phyloP scores from a whole-genome alignment of 1,140 invertebrate species.

The Camponotus floridanus region DNA sequence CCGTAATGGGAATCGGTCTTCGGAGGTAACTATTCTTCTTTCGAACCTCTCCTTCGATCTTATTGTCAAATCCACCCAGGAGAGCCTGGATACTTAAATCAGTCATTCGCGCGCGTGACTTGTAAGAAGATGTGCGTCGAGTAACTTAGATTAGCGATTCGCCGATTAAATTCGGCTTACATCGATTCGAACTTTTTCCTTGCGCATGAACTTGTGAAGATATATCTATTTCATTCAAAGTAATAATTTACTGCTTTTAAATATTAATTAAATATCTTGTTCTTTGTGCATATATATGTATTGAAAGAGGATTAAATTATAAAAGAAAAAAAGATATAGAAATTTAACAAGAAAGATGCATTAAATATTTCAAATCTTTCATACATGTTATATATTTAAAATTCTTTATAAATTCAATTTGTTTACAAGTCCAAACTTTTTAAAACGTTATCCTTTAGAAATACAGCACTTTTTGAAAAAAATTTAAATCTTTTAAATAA shows the following conservation, averaged over 20 bases:
- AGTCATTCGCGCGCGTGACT: constrained; percentile 71
- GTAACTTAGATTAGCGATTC: constrained; percentile 56
- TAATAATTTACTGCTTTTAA: neutral
- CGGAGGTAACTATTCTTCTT: constrained; percentile 74
- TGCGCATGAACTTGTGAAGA: neutral
- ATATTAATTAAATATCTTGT: constrained; percentile 10
- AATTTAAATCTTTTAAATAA: too few species aligned
- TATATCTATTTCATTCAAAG: neutral
- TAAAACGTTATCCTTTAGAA: too few species aligned
- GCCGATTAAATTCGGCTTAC: constrained; percentile 45
- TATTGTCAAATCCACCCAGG: constrained; percentile 74
- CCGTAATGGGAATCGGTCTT: constrained; percentile 78
- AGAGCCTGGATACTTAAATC: constrained; percentile 72
- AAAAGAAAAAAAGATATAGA: neutral
- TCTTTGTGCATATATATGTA: too few species aligned
- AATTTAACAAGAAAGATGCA: neutral
- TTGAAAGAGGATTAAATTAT: constrained; percentile 1
- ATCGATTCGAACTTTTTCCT: neutral
- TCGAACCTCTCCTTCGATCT: constrained; percentile 76
- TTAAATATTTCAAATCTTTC: constrained; percentile 1
- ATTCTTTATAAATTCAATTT: too few species aligned
- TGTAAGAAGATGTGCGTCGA: constrained; percentile 64
- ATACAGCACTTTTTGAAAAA: too few species aligned
- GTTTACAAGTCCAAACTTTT: too few species aligned
- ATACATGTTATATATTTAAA: too few species aligned